Conservation (phyloP, 2,888 invertebrate genomes). For the Herminia tarsipennalis region DNA sequence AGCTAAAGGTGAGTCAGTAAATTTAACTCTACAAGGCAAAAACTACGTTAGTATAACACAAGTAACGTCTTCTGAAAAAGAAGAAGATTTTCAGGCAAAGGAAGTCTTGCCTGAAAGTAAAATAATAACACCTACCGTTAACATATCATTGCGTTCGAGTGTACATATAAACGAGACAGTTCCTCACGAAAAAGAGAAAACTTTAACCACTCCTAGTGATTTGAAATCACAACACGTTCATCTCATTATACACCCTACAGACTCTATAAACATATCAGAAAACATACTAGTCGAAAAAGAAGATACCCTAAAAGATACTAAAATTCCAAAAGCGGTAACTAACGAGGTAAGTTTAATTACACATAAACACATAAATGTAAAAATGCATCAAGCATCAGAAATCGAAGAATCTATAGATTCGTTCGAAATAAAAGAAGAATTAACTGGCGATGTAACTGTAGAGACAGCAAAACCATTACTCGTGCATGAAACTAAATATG, state of each 20-base stretch:
- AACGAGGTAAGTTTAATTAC: slow-evolving; percentile 51
- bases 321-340: slow-evolving; percentile 41
- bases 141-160: slow-evolving; percentile 47
- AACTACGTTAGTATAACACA: slow-evolving; percentile 69
- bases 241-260: slow-evolving; percentile 71
- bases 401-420: slow-evolving; percentile 46
- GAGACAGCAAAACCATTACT: slow-evolving; percentile 55
- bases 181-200: slow-evolving; percentile 56
- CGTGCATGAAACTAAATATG: slow-evolving; percentile 78
- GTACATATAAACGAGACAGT: slow-evolving; percentile 59
- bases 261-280: slow-evolving; percentile 63
- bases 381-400: slow-evolving; percentile 56
- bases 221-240: slow-evolving; percentile 61
- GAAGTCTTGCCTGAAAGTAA: slow-evolving; percentile 43
- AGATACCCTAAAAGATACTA: slow-evolving; percentile 41
- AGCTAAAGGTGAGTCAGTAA: slow-evolving; percentile 51
- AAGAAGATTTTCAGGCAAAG: slow-evolving; percentile 44
- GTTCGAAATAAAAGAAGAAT: slow-evolving; percentile 32
- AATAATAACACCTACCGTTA: slow-evolving; percentile 45
- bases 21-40: slow-evolving; percentile 65
- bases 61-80: slow-evolving; percentile 72
- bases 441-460: slow-evolving; percentile 47
- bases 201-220: slow-evolving; percentile 40
- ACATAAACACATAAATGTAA: slow-evolving; percentile 58
- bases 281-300: slow-evolving; percentile 61